Evolutionary conservation across 2,113 vertebrate species (phyloP), one percentile per base, ranked within the genome.

Genomic region (Sylvia atricapilla): DNA sequence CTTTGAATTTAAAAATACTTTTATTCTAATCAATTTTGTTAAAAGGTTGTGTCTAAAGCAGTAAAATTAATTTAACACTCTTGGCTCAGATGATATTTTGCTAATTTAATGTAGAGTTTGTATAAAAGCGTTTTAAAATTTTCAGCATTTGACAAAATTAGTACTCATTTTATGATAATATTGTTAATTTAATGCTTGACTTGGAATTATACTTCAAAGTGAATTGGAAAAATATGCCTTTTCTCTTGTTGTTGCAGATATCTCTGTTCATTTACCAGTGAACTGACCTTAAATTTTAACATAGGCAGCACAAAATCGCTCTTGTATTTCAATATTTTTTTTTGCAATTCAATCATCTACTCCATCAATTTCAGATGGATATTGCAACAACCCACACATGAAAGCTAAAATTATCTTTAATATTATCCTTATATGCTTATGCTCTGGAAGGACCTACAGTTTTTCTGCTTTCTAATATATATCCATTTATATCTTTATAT

Each of bases 191-290:
- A 98, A 98, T 97, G 98, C 98, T 98, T 98, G 97, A 98, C 95
- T 98, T 97, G 93, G 91, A 98, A 97, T 97, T 97, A 93, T 87
- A 98, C 97, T 98, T 98, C 98, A 98, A 98, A 98, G 97, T 58
- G 74, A 97, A 96, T 95, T 80, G 93, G 93, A 95, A 97, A 97
- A 97, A 95, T 82, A 97, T 55, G 80, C 70, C 90, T 96, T 88
- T 97, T 92, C 75, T 92, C 96, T 94, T 96, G 41, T 94, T 89
- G 39, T 81, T 90, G 63, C 53, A 95, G 80, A 86, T 83, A 93
- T 93, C 89, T 95, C 70, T 94, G 52, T 95, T 97, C 95, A 97
- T 14, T 85, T 89, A 90, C 78, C 75, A 95, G 60, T 72, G 90
- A 93, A 72, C 46, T 95, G 89, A 96, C 95, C 97, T 97, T 94